Evolutionary conservation across 2,113 vertebrate genomes (phyloP).

Genomic region (Mobula birostris): DNA sequence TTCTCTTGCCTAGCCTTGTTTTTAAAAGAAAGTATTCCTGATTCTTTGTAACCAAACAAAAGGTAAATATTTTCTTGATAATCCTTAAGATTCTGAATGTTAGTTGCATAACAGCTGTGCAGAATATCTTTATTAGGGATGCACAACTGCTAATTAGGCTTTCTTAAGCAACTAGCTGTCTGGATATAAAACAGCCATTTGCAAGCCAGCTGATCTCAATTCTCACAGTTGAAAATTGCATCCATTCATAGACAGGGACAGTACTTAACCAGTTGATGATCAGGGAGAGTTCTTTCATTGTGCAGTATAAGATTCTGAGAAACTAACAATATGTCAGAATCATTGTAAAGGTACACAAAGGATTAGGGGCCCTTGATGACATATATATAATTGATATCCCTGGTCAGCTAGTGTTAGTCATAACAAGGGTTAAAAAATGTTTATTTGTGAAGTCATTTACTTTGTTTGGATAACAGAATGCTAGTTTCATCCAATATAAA

Average conservation of each 20-base stretch:
- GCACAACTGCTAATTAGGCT: background rate
- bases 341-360: background rate
- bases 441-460: conserved; percentile 19
- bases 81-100: background rate
- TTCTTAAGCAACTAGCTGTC: background rate
- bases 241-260: background rate
- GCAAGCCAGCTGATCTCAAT: conserved; percentile 9
- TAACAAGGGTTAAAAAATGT: background rate
- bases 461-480: background rate
- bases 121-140: background rate
- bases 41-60: background rate
- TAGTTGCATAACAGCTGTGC: background rate
- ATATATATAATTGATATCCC: background rate
- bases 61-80: background rate
- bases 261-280: background rate
- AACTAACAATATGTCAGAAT: background rate
- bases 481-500: background rate
- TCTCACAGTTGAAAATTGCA: conserved; percentile 20
- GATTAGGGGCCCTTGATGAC: background rate
- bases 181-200: background rate
- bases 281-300: background rate
- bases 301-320: background rate
- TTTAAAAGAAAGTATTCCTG: background rate
- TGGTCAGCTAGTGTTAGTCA: background rate
- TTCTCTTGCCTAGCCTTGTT: too few relatives aligned